Evolutionary conservation across 2,888 invertebrate species (phyloP).

Genomic region (Nowickia ferox): DNA sequence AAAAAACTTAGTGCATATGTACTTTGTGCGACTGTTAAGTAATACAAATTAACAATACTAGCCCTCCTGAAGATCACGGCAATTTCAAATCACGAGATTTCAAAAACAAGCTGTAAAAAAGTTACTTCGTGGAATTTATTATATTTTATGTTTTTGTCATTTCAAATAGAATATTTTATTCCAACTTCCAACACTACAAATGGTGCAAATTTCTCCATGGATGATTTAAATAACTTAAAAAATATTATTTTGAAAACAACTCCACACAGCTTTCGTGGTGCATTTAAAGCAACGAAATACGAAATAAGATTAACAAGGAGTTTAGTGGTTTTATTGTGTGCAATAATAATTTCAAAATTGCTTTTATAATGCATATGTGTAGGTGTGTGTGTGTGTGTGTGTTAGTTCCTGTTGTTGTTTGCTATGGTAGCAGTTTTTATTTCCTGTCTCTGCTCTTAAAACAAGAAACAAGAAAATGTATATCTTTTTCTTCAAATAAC

Average conservation of each 20-base stretch:
- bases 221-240: no score
- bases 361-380: constrained; percentile 25
- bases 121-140: no score
- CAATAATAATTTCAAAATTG: constrained; percentile 34
- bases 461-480: constrained; percentile 11
- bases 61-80: no score
- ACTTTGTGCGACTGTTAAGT: no score
- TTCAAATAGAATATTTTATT: not conserved
- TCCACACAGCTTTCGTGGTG: not conserved
- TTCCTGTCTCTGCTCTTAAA: constrained; percentile 28
- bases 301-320: not conserved
- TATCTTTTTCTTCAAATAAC: constrained; percentile 5
- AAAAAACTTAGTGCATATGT: no score
- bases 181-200: no score
- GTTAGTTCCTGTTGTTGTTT: constrained; percentile 18
- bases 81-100: no score
- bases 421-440: constrained; percentile 33
- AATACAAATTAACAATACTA: no score
- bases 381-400: not conserved
- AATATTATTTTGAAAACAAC: not conserved
- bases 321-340: constrained; percentile 25
- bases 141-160: no score
- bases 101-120: no score
- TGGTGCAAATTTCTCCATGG: no score
- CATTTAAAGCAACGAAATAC: not conserved